A percentile compares a stretch with the other conserved stretches of the same genome.
Evolutionary conservation across 2,797 vertebrate genomes (phyloP).

Genomic region (Thripadectes ignobilis): DNA sequence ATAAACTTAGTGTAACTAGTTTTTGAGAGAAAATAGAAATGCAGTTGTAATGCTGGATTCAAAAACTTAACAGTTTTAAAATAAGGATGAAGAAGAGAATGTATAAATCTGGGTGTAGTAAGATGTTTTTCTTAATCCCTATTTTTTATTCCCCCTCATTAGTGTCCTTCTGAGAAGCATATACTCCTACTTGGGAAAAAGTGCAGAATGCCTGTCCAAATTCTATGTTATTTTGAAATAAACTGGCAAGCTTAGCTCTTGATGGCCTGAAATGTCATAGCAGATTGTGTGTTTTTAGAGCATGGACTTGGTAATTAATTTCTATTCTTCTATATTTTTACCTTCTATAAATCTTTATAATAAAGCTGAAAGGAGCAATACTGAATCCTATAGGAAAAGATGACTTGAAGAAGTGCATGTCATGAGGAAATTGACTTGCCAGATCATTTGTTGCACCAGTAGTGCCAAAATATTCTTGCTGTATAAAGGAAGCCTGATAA

Average conservation of each 20-base stretch:
- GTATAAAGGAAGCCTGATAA: background rate
- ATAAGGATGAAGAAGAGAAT: background rate
- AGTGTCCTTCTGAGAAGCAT: background rate
- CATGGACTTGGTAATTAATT: background rate
- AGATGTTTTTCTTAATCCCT: background rate
- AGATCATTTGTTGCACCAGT: background rate
- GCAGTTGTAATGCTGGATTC: background rate
- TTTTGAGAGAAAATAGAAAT: background rate
- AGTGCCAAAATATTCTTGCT: background rate
- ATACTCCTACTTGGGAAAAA: background rate
- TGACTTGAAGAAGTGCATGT: background rate
- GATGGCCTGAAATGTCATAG: background rate
- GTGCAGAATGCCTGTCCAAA: background rate
- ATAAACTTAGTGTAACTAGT: background rate
- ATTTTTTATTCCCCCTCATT: background rate
- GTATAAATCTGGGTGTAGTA: background rate
- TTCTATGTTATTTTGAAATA: background rate
- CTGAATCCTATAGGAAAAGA: accelerated
- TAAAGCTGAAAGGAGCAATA: background rate
- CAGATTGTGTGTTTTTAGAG: background rate
- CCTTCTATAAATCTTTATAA: background rate
- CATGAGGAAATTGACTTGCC: background rate
- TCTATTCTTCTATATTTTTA: background rate
- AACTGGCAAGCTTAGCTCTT: background rate
- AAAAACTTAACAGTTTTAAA: background rate